These are phyloP conservation scores for Tinea pellionella DNA, from an alignment of 2,888 invertebrate genomes.

Conservation along the genomic window DNA sequence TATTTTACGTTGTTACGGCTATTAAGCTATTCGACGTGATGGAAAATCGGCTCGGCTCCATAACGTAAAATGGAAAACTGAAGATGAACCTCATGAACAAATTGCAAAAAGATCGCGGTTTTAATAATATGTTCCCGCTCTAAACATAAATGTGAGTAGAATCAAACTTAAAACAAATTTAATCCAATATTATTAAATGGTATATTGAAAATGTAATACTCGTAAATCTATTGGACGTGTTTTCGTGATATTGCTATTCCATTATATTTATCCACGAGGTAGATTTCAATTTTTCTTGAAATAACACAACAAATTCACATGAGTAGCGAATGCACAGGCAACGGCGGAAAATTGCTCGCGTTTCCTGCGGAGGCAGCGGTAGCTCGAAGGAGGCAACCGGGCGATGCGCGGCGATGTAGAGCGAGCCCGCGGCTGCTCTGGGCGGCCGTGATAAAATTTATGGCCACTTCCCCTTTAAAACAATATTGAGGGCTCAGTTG, in stretches of 20 bases:
- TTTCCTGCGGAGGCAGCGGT: conserved; percentile 23
- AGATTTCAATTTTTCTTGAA: conserved; percentile 40
- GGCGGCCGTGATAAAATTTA: conserved; percentile 69
- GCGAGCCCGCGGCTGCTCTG: conserved; percentile 34
- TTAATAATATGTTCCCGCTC: background rate
- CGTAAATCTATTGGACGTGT: background rate
- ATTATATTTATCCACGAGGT: conserved; percentile 27
- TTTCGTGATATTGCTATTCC: conserved; percentile 11
- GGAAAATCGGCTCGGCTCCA: conserved; percentile 39
- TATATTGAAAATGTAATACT: background rate
- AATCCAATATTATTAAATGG: background rate
- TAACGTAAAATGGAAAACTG: conserved; percentile 14
- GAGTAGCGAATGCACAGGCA: conserved; percentile 49
- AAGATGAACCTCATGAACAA: background rate
- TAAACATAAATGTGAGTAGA: background rate
- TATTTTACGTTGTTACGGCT: conserved; percentile 44
- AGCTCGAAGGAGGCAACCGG: conserved; percentile 25
- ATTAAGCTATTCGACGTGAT: conserved; percentile 42
- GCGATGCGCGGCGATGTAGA: conserved; percentile 23
- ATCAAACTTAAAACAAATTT: background rate
- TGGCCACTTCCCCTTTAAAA: conserved; percentile 71
- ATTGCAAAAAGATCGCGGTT: background rate
- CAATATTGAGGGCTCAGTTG: conserved; percentile 72
- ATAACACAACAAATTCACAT: conserved; percentile 48
- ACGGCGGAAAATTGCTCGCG: conserved; percentile 58